Conservation (phyloP, 2,797 vertebrate species). For the Hemitrygon akajei region DNA sequence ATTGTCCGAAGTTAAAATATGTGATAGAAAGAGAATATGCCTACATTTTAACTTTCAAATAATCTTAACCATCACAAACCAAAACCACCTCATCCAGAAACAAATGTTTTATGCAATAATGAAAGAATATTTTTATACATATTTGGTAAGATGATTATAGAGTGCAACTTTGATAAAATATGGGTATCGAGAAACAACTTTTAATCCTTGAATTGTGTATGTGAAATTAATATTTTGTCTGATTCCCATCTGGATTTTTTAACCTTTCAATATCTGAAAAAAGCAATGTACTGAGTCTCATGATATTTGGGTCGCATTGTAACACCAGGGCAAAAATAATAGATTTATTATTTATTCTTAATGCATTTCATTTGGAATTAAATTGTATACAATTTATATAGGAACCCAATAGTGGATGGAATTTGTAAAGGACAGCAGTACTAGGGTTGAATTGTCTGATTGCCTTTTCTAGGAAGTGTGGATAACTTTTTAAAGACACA, state of each 20-base stretch:
- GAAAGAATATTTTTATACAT: neutral
- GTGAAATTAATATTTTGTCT: too few species aligned
- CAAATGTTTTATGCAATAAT: neutral
- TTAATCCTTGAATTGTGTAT: too few species aligned
- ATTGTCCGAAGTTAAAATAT: too few species aligned
- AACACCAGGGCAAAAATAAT: neutral
- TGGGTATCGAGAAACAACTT: too few species aligned
- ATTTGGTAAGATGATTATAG: neutral
- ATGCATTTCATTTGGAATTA: neutral
- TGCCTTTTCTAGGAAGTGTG: neutral
- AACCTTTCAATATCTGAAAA: too few species aligned
- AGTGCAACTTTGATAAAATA: too few species aligned
- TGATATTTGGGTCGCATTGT: too few species aligned
- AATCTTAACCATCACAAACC: neutral
- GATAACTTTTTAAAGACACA: neutral
- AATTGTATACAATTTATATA: neutral
- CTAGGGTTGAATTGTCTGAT: neutral
- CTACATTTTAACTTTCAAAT: neutral
- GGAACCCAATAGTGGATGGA: neutral
- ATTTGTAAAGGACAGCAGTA: neutral
- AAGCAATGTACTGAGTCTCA: too few species aligned
- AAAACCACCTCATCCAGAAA: neutral
- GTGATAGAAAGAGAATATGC: too few species aligned
- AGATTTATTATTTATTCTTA: neutral
- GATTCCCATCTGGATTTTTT: too few species aligned